Evolutionary conservation across 2,888 invertebrate genomes (phyloP), one percentile per base, ranked within the genome.

Genomic region (Tricholauxania praeusta): DNA sequence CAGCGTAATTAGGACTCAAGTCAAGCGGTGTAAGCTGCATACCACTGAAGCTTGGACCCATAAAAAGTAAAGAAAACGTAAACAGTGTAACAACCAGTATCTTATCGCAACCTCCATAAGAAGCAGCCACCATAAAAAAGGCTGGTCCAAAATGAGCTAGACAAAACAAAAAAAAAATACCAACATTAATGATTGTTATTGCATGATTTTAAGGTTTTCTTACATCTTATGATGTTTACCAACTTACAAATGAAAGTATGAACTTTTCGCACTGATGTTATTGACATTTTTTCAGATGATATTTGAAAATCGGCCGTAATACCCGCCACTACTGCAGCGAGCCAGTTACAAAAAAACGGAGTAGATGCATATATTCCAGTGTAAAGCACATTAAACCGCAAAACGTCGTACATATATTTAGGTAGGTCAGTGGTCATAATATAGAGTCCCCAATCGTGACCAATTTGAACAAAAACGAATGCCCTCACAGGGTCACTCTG

Each of bases 401-500:
- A 80, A 0, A 91, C 89, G 77, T 90, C 89, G 59, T 87, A 87
- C 88, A 91, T 89, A 80, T 91, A 91, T 79, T 89, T 90, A 4
- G 91, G 91, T 28, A 91, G 85, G 80, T 91, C 90, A 0, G 90
- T 89, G 3, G 90, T 88, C 88, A 91, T 89, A 1, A 90, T 90
- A 80, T 88, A 91, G 79, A 90, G 90, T 5, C 90, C 90, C 90
- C 90, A 91, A 79, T 90, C 90, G 80, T 91, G 91, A 0, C 90
- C 90, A 12, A 89, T 82, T 88, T 93, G 93, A 76, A 92, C 92
- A 53, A 90, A 89, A 12, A 93, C 90, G 0, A 93, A 82, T 0
- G 93, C 92, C 90, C 91, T 91, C 32, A 94, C 85, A 0, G 93
- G 92, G 0, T 89, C 88, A 0, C 91, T 93, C 55, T 88, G 90